Evolutionary conservation across 2,113 vertebrate species (phyloP).

Genomic region (Himantopus leucocephalus): DNA sequence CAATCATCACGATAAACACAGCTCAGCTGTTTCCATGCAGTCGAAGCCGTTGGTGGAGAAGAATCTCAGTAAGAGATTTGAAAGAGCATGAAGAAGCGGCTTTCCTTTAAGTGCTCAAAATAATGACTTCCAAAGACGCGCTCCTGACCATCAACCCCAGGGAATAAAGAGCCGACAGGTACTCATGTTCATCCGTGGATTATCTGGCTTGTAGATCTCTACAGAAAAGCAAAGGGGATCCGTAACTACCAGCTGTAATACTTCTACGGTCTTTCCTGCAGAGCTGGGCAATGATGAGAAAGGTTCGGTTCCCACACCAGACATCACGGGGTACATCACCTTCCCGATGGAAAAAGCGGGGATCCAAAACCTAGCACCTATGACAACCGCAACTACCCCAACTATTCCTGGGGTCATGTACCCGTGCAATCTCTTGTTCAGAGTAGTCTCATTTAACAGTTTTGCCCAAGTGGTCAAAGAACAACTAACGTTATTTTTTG

Average conservation of each 20-base stretch:
- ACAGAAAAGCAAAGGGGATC: neutral
- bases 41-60: neutral
- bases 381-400: neutral
- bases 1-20: neutral
- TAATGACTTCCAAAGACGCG: neutral
- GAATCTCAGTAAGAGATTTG: neutral
- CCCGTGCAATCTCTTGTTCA: neutral
- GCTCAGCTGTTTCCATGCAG: neutral
- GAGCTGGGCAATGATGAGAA: neutral
- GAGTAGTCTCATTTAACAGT: neutral
- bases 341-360: neutral
- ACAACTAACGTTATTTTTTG: neutral
- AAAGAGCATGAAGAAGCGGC: neutral
- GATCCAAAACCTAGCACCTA: neutral
- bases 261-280: neutral
- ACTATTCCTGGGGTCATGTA: neutral
- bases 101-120: neutral
- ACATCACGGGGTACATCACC: neutral
- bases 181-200: neutral
- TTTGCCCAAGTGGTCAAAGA: neutral
- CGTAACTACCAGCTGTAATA: neutral
- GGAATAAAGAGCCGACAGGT: neutral
- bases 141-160: neutral
- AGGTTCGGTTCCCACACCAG: neutral
- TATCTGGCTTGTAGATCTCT: neutral